Base-by-base conservation (phyloP, 1,140 invertebrate species). In the Drosophila funebris region DNA sequence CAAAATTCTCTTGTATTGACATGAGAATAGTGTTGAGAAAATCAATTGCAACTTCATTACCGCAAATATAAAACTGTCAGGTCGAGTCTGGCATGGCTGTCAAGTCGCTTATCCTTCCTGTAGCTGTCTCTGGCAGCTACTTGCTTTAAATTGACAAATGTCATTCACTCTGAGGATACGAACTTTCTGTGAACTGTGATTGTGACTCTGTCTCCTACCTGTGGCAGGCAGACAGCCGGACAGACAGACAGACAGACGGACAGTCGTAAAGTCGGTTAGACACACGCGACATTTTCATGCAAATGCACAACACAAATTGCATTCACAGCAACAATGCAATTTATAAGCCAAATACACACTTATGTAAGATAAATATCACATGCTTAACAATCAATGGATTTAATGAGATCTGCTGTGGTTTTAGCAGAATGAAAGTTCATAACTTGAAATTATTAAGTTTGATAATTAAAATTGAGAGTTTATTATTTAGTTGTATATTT, bases 111-210 rank as follows among this genome's bases (percentile, higher is more conserved):
- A 44, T 64, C 43, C 36, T 20, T 13, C 46, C 39, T 44, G 53
- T 43, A 4, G n/a, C 56, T 63, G 61, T 62, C 56, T 18, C 20
- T 36, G 43, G 18, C 57, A 76, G 60, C 20, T 43, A 43, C 56
- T 56, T 77, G 41, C 33, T 36, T 36, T 13, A 50, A 77, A 82
- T 70, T 81, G 78, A 81, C 69, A 69, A 81, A 70, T 61, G 78
- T 69, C 78, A 82, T 36, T 82, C 73, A 73, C 31, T 16, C 13
- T 53, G 68, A 72, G 48, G 36, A 54, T 41, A 72, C 13, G n/a
- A 67, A 57, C 61, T 61, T 61, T 64, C 29, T 27, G 61, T 36
- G 16, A 9, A 27, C 18, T 29, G 27, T 52, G 5, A 53, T 16
- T 29, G 27, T 52, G 5, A 53, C n/a, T 9, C 61, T 14, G 16